Percentiles rank a stretch among this genome's conserved stretches.
Evolutionary conservation across 1,140 invertebrate species (phyloP).

Genomic region (Copidosoma floridanum): DNA sequence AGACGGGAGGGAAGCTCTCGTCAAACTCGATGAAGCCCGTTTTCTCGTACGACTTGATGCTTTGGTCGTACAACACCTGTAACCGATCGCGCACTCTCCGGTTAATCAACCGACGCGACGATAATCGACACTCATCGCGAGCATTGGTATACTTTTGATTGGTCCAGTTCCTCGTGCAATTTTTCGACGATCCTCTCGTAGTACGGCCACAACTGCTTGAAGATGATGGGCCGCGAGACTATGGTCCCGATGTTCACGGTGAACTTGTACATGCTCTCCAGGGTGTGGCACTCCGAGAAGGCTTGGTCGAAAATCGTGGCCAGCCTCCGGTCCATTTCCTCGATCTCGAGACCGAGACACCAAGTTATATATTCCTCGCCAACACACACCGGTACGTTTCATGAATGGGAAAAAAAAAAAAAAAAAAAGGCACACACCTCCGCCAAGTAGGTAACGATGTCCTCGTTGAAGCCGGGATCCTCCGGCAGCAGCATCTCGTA

Average conservation of each 20-base stretch:
- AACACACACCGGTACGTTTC: too few species aligned
- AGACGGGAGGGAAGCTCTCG: slow-evolving; percentile 69
- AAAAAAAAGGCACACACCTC: slow-evolving; percentile 28
- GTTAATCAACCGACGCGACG: too few species aligned
- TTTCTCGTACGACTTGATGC: slow-evolving; percentile 51
- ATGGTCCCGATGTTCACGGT: slow-evolving; percentile 73
- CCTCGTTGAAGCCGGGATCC: slow-evolving; percentile 61
- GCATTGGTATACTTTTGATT: slow-evolving; percentile 62
- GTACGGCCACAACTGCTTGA: slow-evolving; percentile 63
- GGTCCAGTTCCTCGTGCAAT: slow-evolving; percentile 67
- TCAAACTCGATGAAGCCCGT: slow-evolving; percentile 60
- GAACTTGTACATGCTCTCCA: slow-evolving; percentile 67
- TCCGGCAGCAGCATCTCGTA: slow-evolving; percentile 71
- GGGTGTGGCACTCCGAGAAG: slow-evolving; percentile 74
- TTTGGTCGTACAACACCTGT: slow-evolving; percentile 45
- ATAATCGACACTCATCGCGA: slow-evolving; percentile 38
- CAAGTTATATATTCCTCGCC: too few species aligned
- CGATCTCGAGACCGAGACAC: slow-evolving; percentile 53
- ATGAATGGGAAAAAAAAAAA: too few species aligned
- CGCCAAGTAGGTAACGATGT: slow-evolving; percentile 52
- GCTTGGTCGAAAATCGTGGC: slow-evolving; percentile 73
- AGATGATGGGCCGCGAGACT: slow-evolving; percentile 70
- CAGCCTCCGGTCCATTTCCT: slow-evolving; percentile 72
- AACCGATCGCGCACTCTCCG: too few species aligned
- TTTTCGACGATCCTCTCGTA: slow-evolving; percentile 60